A percentile compares a stretch with the other conserved stretches of the same genome.
Conservation (phyloP, 2,113 vertebrate genomes). For the Alces alces region DNA sequence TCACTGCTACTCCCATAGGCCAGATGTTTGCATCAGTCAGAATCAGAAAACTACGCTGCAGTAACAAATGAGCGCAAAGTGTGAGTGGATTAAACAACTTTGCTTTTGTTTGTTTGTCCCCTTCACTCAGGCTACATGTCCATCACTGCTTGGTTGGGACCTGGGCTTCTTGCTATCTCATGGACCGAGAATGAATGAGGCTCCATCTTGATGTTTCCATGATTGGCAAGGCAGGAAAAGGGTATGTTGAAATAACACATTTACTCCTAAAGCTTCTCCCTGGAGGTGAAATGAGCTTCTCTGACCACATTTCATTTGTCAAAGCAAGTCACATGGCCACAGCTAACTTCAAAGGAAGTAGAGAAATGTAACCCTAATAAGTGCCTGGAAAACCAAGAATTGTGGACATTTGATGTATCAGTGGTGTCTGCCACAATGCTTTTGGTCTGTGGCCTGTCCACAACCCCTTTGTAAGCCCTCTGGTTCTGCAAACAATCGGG, state of each 20-base stretch:
- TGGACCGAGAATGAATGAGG: not conserved
- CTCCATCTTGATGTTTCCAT: accelerated
- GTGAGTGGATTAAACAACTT: accelerated
- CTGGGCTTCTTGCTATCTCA: not conserved
- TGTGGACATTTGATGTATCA: not conserved
- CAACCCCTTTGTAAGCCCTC: not conserved
- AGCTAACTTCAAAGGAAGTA: not conserved
- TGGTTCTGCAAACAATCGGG: not conserved
- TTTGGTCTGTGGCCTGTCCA: not conserved
- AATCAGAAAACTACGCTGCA: too few species aligned
- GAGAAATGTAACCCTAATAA: not conserved
- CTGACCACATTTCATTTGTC: not conserved
- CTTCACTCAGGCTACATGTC: accelerated
- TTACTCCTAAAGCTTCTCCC: not conserved
- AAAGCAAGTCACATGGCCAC: not conserved
- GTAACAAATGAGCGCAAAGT: not conserved
- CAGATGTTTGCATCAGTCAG: not conserved
- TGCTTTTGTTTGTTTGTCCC: not conserved
- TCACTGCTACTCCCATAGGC: not conserved
- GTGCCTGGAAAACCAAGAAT: not conserved
- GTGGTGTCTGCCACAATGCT: accelerated
- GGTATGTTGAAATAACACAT: not conserved
- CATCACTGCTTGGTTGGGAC: too few species aligned
- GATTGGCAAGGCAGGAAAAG: not conserved
- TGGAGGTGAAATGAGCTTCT: too few species aligned